Base-by-base conservation (phyloP, 64 coral and sea anemone genomes). In the Actinia tenebrosa region DNA sequence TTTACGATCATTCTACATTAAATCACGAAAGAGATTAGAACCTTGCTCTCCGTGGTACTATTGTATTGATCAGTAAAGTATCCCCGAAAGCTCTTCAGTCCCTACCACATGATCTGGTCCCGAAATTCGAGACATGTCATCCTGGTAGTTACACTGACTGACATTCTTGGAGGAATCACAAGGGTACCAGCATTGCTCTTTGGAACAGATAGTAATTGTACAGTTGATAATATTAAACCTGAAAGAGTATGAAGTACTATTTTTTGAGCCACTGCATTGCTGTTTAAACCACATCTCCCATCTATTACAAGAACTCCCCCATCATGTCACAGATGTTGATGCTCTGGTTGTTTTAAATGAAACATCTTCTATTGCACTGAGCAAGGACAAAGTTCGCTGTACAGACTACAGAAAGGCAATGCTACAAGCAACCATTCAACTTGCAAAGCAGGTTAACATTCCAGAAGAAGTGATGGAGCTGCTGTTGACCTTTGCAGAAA, bases 211-310 rank as follows among this genome's bases (percentile, higher is more conserved):
- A 71, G 80, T 37, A 37, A 37, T 37, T 37, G 30, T 10, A 87
- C 80, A 16, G 18, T 80, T 10, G 75, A 45, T 13, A 46, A 77
- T 44, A 37, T 58, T 90, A 3, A 84, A 90, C 64, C 5, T 90
- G 15, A 11, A 90, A 47, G 50, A 22, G 2, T 90, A 90, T 78
- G 89, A 90, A 54, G 89, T 90, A 14, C 61, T 90, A 20, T 90
- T 55, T 56, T 90, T 90, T 77, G 83, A 90, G 75, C 75, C 75
- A 8, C 8, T 78, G 25, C 44, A 78, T 23, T 78, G 75, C 37
- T 78, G 75, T 78, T 45, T 86, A 23, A 89, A 89, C 53, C 88
- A 89, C 61, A 84, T 84, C 10, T n/a, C 79, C 5, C 60, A 89
- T 46, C n/a, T 84, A 10, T 27, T 90, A 18, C 42, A 23, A 45